phyloP scores from a whole-genome alignment of 1,140 invertebrate species.

The Radopholus similis region DNA sequence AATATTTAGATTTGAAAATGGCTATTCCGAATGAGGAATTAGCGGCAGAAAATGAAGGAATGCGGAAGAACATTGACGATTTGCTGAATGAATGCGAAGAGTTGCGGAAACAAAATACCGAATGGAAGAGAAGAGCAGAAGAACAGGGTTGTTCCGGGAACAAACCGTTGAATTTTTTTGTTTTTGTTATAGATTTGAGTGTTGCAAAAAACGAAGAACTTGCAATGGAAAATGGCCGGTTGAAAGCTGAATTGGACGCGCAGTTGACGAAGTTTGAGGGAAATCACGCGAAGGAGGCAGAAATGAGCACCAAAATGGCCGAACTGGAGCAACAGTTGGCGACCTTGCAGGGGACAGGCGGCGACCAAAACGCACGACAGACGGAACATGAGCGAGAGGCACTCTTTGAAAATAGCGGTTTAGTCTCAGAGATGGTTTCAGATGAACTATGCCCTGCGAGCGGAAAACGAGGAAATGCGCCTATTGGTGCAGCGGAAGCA shows the following conservation, averaged over 20 bases:
- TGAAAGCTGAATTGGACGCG: not conserved
- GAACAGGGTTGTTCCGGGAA: not conserved
- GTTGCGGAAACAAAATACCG: not conserved
- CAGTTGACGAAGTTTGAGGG: no score
- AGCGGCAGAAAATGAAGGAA: no score
- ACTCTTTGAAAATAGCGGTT: not conserved
- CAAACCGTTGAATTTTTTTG: not conserved
- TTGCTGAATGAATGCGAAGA: not conserved
- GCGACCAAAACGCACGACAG: not conserved
- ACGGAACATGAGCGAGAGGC: not conserved
- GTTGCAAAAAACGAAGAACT: no score
- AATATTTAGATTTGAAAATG: no score
- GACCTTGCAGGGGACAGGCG: not conserved
- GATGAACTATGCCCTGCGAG: not conserved
- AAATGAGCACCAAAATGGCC: no score
- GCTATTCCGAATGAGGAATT: no score
- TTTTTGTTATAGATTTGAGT: not conserved
- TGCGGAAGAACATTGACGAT: no score
- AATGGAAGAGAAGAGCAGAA: not conserved
- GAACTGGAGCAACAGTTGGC: not conserved
- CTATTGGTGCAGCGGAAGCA: conserved; percentile 14
- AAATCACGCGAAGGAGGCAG: no score
- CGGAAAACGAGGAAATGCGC: conserved; percentile 6
- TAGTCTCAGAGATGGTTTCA: not conserved
- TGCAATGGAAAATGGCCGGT: not conserved